These are phyloP conservation scores for Onychomys leucogaster DNA, from an alignment of 2,797 vertebrate species.

Conservation along the genomic window DNA sequence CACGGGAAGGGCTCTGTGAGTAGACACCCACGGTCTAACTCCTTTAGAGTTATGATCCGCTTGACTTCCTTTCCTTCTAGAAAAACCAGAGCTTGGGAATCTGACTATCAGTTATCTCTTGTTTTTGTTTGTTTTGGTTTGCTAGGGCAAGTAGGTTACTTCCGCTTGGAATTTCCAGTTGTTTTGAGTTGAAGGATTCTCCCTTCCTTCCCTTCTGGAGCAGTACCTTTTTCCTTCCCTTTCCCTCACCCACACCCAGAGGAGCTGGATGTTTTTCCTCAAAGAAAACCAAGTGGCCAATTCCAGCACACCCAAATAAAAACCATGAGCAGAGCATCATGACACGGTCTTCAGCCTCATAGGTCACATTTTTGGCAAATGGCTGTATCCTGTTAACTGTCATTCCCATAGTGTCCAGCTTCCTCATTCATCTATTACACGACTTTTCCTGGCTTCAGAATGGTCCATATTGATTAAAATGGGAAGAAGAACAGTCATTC, in stretches of 20 bases:
- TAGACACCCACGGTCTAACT: not conserved
- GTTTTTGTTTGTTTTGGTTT: not conserved
- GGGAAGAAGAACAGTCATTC: not conserved
- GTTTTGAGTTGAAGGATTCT: not conserved
- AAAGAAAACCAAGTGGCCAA: conserved; percentile 2
- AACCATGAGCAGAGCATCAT: not conserved
- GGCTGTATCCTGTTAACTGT: conserved; percentile 3
- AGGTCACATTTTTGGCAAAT: conserved; percentile 65
- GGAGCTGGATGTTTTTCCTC: not conserved
- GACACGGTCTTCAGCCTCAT: not conserved
- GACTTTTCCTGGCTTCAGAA: conserved; percentile 56
- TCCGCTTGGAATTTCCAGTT: not conserved
- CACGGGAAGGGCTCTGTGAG: not conserved
- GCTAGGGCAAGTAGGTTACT: not conserved
- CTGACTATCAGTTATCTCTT: not conserved
- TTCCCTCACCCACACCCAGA: rapidly evolving
- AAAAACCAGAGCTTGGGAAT: not conserved
- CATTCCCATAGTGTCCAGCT: conserved; percentile 32
- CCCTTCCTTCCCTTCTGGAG: not conserved
- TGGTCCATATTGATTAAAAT: conserved; percentile 55
- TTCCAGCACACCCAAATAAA: conserved; percentile 33
- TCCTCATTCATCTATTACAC: not conserved
- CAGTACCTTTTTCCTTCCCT: rapidly evolving
- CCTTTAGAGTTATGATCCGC: not conserved
- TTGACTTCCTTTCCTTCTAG: not conserved